Evolutionary conservation across 2,113 vertebrate species (phyloP).

Genomic region (Leptobrachium ailaonicum): DNA sequence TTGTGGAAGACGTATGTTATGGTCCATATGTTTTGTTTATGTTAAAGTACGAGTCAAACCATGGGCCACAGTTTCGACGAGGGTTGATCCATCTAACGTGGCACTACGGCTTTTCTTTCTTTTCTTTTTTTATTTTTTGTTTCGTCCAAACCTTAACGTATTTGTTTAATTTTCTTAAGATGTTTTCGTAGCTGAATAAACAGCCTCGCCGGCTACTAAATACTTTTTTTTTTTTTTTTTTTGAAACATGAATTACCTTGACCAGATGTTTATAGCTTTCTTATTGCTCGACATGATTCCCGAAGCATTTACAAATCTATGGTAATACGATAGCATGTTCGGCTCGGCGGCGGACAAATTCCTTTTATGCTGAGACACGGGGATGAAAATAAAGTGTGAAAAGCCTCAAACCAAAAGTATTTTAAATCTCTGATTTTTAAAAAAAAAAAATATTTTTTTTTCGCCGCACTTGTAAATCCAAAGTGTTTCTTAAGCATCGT

Average conservation of each 20-base stretch:
- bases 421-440: slow-evolving; percentile 52
- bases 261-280: slow-evolving; percentile 44
- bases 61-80: no score
- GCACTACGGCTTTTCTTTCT: not conserved
- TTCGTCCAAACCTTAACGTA: slow-evolving; percentile 20
- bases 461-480: slow-evolving; percentile 49
- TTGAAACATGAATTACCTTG: slow-evolving; percentile 45
- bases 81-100: not conserved
- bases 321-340: slow-evolving; percentile 54
- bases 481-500: slow-evolving; percentile 53
- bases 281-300: slow-evolving; percentile 37
- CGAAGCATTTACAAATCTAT: slow-evolving; percentile 53
- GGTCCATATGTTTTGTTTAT: no score
- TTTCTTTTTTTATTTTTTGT: no score
- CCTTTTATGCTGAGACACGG: slow-evolving; percentile 51
- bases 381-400: slow-evolving; percentile 51
- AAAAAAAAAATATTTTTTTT: slow-evolving; percentile 33
- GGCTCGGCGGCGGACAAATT: slow-evolving; percentile 40
- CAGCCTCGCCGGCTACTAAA: slow-evolving; percentile 18
- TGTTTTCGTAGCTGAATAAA: slow-evolving; percentile 28
- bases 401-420: slow-evolving; percentile 54
- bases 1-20: no score
- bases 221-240: not conserved
- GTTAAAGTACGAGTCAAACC: no score
- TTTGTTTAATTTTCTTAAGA: slow-evolving; percentile 42